Conservation (phyloP, 2,888 invertebrate species). For the Coenonympha glycerion region DNA sequence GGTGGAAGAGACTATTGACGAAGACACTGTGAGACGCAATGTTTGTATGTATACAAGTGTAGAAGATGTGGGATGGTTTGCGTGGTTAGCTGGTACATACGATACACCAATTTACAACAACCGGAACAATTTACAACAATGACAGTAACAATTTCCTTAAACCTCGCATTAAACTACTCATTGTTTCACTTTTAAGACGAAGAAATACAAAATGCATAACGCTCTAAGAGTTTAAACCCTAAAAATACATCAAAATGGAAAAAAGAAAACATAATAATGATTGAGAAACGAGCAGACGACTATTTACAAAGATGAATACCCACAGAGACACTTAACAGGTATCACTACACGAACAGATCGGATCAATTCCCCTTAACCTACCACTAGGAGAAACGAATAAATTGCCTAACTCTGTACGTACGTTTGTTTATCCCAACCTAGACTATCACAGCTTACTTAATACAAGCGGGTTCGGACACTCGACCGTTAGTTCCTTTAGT, state of each 20-base stretch:
- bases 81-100: conserved; percentile 10
- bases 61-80: not conserved
- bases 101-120: conserved; percentile 44
- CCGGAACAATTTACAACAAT: conserved; percentile 57
- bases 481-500: not conserved
- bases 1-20: not conserved
- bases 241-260: conserved; percentile 70
- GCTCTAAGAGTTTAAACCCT: conserved; percentile 59
- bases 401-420: conserved; percentile 39
- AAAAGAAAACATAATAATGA: conserved; percentile 39
- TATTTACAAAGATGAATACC: conserved; percentile 65
- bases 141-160: conserved; percentile 56
- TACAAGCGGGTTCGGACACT: conserved; percentile 36
- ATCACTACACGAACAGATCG: conserved; percentile 7
- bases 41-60: not conserved
- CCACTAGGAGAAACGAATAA: conserved; percentile 46
- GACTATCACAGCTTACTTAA: conserved; percentile 72
- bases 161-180: conserved; percentile 44
- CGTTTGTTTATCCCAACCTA: conserved; percentile 56
- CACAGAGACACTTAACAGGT: conserved; percentile 38
- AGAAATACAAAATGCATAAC: conserved; percentile 68
- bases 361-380: conserved; percentile 55
- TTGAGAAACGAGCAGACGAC: conserved; percentile 53
- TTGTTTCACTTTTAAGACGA: conserved; percentile 43
- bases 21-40: not conserved